phyloP scores from a whole-genome alignment of 2,888 invertebrate species.

The Cerastis rubricosa region DNA sequence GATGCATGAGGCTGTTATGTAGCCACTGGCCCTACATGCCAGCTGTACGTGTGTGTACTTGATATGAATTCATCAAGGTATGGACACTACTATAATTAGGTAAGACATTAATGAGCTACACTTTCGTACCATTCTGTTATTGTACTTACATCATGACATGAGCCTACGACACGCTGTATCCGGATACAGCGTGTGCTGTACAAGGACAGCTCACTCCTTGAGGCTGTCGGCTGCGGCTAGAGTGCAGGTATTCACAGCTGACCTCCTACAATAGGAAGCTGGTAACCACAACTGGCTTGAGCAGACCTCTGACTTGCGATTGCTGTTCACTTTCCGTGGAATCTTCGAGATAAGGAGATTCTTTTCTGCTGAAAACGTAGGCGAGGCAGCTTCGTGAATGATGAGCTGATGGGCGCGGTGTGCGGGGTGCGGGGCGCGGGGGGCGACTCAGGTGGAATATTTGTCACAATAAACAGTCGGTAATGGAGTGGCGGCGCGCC shows the following conservation, averaged over 20 bases:
- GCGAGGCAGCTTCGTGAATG: slow-evolving; percentile 59
- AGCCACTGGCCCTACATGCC: neutral
- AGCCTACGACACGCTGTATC: neutral
- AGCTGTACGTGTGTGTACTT: neutral
- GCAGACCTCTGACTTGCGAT: neutral
- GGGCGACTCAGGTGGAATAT: slow-evolving; percentile 75
- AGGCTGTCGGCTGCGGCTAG: neutral
- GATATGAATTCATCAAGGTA: neutral
- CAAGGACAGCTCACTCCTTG: neutral
- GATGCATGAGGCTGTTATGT: neutral
- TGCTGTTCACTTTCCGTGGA: neutral
- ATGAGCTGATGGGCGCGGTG: slow-evolving; percentile 43
- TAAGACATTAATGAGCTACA: neutral
- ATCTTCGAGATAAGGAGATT: slow-evolving; percentile 7
- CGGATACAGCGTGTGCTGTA: too few relatives aligned
- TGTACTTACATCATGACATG: neutral
- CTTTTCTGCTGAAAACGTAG: slow-evolving; percentile 45
- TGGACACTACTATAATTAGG: neutral
- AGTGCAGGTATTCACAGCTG: neutral
- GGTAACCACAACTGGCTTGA: neutral
- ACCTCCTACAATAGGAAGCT: neutral
- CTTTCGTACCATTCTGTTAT: neutral
- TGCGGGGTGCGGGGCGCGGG: slow-evolving; percentile 31
- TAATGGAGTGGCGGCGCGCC: slow-evolving; percentile 87
- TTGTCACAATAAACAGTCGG: slow-evolving; percentile 88